A percentile compares a stretch with the other conserved stretches of the same genome.
Conservation (phyloP, 92 coral and sea anemone genomes). For the Bergia sp. region DNA sequence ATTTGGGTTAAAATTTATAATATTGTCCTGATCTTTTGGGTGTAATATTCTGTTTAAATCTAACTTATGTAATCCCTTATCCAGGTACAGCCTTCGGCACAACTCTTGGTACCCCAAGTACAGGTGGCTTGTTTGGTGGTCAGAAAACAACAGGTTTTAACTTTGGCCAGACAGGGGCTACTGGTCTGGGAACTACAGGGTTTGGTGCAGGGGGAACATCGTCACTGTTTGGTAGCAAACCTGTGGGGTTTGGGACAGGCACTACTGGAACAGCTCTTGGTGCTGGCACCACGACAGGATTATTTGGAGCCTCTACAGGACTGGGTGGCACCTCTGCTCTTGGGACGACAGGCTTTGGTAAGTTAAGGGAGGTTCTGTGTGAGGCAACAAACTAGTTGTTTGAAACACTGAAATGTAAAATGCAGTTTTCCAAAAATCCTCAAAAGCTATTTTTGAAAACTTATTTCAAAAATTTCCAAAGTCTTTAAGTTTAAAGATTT, state of each 20-base stretch:
- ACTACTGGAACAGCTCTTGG: conserved; percentile 66
- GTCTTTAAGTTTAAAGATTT: no score
- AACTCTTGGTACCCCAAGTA: conserved; percentile 63
- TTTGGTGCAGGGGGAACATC: conserved; percentile 41
- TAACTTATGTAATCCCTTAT: no score
- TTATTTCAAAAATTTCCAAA: no score
- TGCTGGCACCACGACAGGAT: conserved; percentile 69
- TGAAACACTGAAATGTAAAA: no score
- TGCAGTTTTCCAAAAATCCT: no score
- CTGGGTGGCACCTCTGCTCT: conserved; percentile 43
- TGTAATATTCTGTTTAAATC: neutral
- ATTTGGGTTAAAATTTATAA: no score
- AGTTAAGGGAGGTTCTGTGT: neutral
- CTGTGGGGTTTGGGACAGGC: conserved; percentile 41
- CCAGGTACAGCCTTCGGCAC: conserved; percentile 39
- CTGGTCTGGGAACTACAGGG: conserved; percentile 65
- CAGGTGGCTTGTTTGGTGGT: conserved; percentile 81
- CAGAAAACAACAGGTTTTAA: conserved; percentile 70
- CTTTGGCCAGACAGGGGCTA: conserved; percentile 62
- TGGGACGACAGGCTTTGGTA: conserved; percentile 72
- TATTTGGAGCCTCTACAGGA: conserved; percentile 60
- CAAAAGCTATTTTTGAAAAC: no score
- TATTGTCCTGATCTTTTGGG: no score
- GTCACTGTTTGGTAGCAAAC: conserved; percentile 52
- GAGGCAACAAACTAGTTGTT: neutral